Conservation (phyloP, 2,113 vertebrate genomes). For the Struthio camelus region DNA sequence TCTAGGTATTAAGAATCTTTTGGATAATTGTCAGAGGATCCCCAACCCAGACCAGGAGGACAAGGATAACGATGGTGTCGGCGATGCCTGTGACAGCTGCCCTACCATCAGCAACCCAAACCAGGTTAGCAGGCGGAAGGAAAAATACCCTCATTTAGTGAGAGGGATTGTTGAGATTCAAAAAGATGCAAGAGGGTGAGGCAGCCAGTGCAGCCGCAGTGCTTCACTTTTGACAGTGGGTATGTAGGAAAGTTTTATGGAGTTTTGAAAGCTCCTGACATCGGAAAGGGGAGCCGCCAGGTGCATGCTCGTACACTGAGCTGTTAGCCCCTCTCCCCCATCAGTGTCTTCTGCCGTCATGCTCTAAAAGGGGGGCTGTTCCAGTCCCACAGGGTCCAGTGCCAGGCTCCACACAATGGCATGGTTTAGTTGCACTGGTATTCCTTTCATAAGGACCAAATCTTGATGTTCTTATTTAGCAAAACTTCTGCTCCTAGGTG, state of each 20-base stretch:
- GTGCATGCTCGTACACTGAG: background rate
- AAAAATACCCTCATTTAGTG: background rate
- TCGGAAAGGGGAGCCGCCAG: background rate
- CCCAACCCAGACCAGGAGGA: conserved; percentile 89
- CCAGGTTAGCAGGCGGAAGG: conserved; percentile 81
- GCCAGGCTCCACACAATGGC: background rate
- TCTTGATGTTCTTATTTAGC: background rate
- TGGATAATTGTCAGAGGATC: conserved; percentile 92
- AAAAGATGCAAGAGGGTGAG: background rate
- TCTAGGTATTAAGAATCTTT: conserved; percentile 89
- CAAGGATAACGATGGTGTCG: conserved; percentile 90
- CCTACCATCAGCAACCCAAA: conserved; percentile 91
- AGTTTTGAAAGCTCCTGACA: background rate
- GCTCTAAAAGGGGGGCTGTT: background rate
- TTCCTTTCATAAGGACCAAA: background rate
- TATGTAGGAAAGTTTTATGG: background rate
- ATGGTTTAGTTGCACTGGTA: background rate
- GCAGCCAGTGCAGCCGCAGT: background rate
- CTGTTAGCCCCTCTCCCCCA: background rate
- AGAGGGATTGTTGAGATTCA: background rate
- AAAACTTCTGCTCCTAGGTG: background rate
- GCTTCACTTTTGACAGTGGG: background rate
- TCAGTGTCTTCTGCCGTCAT: background rate
- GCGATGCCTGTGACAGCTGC: conserved; percentile 95
- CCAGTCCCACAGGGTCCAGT: background rate